Percentiles rank a stretch among this genome's conserved stretches.
Evolutionary conservation across 1,140 invertebrate genomes (phyloP).

Genomic region (Coelopa frigida): DNA sequence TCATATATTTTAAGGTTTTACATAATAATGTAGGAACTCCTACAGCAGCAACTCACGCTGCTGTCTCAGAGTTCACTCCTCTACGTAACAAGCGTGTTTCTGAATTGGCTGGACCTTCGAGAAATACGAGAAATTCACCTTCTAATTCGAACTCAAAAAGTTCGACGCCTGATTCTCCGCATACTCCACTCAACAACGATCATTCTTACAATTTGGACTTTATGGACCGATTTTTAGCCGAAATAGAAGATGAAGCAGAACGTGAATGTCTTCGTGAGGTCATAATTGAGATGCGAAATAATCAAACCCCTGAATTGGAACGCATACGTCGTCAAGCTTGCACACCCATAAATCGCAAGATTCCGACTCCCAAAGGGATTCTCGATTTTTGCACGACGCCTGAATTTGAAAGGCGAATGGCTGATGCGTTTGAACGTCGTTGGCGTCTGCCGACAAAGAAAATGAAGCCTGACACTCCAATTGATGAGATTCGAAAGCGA

Average conservation of each 20-base stretch:
- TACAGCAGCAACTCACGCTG: conserved; percentile 1
- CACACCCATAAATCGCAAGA: conserved; percentile 29
- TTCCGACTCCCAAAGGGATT: conserved; percentile 25
- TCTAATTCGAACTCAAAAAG: not conserved
- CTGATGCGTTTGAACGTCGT: conserved; percentile 34
- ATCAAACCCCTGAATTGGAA: conserved; percentile 38
- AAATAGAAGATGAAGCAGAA: conserved; percentile 26
- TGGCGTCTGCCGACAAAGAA: conserved; percentile 37
- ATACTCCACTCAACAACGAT: conserved; percentile 23
- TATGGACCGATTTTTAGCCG: conserved; percentile 27
- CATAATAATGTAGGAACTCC: too few species aligned
- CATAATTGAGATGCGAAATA: conserved; percentile 35
- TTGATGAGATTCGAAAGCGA: conserved; percentile 30
- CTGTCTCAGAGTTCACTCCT: conserved; percentile 24
- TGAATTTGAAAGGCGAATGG: conserved; percentile 38
- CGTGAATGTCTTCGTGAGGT: conserved; percentile 34
- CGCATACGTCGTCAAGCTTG: conserved; percentile 33
- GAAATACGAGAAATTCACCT: conserved; percentile 13
- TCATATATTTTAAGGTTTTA: not conserved
- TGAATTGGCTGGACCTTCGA: conserved; percentile 22
- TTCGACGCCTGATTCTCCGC: conserved; percentile 23
- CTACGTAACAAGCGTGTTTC: conserved; percentile 34
- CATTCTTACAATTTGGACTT: conserved; percentile 31
- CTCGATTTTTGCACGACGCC: conserved; percentile 38
- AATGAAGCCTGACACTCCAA: conserved; percentile 33